phyloP scores from a whole-genome alignment of 2,113 vertebrate genomes.

The Piprites chloris region DNA sequence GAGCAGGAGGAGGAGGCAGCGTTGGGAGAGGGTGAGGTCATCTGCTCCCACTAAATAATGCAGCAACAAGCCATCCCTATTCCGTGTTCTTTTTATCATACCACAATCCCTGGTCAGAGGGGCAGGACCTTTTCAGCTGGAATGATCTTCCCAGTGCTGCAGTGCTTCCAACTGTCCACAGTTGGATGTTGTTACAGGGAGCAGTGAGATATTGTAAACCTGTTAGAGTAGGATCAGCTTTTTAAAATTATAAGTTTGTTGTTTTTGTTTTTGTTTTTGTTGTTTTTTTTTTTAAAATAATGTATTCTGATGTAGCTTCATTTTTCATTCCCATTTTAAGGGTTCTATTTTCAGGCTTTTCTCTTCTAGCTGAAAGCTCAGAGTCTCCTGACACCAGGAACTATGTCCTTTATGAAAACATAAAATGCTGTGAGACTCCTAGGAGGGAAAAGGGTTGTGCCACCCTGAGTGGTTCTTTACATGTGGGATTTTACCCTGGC shows the following conservation, averaged over 20 bases:
- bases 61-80: neutral
- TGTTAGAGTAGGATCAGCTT: neutral
- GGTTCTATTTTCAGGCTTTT: neutral
- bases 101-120: neutral
- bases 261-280: too few species aligned
- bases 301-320: neutral
- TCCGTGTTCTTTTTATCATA: neutral
- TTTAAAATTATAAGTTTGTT: neutral
- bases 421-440: fast-evolving
- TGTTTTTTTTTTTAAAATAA: neutral
- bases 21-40: neutral
- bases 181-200: neutral
- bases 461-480: neutral
- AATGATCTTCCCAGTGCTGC: neutral
- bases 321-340: neutral
- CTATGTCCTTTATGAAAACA: neutral
- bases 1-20: neutral
- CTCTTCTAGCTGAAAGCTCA: neutral
- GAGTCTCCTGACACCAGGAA: neutral
- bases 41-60: neutral
- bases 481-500: neutral
- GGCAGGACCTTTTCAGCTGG: neutral
- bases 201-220: neutral
- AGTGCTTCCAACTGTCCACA: neutral
- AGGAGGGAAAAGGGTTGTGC: neutral